phyloP scores from a whole-genome alignment of 2,113 vertebrate species.

The Muntiacus muntjak region DNA sequence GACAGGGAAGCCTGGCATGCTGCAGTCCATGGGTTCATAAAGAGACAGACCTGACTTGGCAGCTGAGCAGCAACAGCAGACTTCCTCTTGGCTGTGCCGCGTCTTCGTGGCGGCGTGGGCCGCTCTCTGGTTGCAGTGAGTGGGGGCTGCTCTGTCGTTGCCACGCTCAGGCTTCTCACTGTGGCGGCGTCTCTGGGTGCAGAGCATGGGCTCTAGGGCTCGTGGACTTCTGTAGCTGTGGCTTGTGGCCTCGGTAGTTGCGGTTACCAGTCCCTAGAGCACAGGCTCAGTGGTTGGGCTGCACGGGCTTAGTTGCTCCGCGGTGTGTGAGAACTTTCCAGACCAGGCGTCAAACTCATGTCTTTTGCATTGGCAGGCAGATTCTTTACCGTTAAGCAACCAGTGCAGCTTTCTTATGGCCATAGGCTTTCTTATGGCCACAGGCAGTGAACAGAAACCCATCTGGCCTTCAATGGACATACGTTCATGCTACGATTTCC shows the following conservation, averaged over 20 bases:
- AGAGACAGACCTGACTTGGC: neutral
- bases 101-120: fast-evolving
- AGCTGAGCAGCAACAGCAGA: neutral
- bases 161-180: neutral
- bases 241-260: neutral
- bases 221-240: neutral
- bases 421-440: neutral
- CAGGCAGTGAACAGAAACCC: neutral
- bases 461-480: neutral
- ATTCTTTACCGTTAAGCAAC: neutral
- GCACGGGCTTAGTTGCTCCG: neutral
- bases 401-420: neutral
- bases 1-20: neutral
- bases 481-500: neutral
- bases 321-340: neutral
- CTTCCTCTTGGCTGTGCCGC: neutral
- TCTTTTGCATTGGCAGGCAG: neutral
- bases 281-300: neutral
- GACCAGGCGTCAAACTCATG: neutral
- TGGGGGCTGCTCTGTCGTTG: neutral
- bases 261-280: neutral
- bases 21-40: neutral
- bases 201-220: neutral
- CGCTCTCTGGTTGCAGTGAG: neutral
- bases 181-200: neutral